Conservation (phyloP, 2,797 vertebrate genomes). For the Phataginus tricuspis region DNA sequence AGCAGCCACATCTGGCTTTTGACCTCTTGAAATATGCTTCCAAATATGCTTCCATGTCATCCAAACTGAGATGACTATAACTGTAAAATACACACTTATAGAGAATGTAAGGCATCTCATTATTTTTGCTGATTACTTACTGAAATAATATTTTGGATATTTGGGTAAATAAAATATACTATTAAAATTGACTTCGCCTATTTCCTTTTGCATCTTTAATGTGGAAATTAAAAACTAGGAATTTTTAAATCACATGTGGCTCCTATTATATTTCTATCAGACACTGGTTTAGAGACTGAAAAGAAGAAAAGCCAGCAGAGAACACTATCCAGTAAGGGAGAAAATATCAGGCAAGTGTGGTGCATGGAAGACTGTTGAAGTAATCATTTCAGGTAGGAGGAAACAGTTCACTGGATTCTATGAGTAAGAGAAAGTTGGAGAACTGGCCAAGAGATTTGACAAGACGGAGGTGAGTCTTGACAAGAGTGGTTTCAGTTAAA, state of each 20-base stretch:
- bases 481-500: not conserved
- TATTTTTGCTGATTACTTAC: not conserved
- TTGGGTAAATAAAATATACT: not conserved
- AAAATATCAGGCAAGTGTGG: not conserved
- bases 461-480: not conserved
- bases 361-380: not conserved
- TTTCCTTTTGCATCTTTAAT: conserved; percentile 12
- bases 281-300: not conserved
- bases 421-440: not conserved
- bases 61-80: not conserved
- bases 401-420: not conserved
- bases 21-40: not conserved
- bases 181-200: not conserved
- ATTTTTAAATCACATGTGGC: not conserved
- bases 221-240: not conserved
- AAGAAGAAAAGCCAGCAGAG: not conserved
- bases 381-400: not conserved
- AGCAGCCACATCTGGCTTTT: not conserved
- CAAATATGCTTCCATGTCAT: not conserved
- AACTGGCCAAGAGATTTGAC: not conserved
- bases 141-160: not conserved
- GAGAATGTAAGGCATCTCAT: not conserved
- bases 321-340: not conserved
- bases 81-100: not conserved
- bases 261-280: not conserved